Conservation (phyloP, 2,888 invertebrate genomes). For the Melanchra persicariae region DNA sequence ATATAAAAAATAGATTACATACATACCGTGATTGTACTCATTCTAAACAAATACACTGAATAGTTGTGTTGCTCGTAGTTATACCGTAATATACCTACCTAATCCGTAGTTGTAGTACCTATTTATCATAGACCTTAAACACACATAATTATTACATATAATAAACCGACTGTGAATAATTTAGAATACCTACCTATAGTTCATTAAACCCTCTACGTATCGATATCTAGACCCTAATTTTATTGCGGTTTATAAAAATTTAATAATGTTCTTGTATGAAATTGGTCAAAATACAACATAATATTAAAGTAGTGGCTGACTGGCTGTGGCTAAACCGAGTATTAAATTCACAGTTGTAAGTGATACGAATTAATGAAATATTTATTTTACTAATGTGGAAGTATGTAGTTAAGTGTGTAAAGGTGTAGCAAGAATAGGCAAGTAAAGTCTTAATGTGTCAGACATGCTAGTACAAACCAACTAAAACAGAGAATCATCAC, state of each 20-base stretch:
- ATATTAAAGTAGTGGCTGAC: conserved; percentile 38
- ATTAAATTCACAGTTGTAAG: conserved; percentile 52
- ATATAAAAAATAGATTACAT: conserved; percentile 53
- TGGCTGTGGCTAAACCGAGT: conserved; percentile 52
- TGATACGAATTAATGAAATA: conserved; percentile 57
- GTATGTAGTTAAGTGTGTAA: conserved; percentile 41
- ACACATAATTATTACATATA: conserved; percentile 4
- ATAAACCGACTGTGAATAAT: conserved; percentile 45
- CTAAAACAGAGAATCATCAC: conserved; percentile 22
- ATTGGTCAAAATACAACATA: conserved; percentile 25
- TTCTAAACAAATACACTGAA: conserved; percentile 57
- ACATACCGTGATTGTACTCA: conserved; percentile 59
- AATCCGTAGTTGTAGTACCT: conserved; percentile 34
- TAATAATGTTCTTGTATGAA: conserved; percentile 31
- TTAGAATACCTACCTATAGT: conserved; percentile 17
- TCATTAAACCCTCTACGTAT: conserved; percentile 21
- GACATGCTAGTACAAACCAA: conserved; percentile 52
- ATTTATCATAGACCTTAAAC: conserved; percentile 34
- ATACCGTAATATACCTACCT: conserved; percentile 12
- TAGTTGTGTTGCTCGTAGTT: conserved; percentile 60
- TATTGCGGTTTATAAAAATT: conserved; percentile 38
- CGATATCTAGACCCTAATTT: conserved; percentile 24
- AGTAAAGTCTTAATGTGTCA: conserved; percentile 27
- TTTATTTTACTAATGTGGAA: conserved; percentile 67
- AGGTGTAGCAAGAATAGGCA: conserved; percentile 38